Conservation (phyloP, 2,113 vertebrate genomes). For the Ciconia boyciana region DNA sequence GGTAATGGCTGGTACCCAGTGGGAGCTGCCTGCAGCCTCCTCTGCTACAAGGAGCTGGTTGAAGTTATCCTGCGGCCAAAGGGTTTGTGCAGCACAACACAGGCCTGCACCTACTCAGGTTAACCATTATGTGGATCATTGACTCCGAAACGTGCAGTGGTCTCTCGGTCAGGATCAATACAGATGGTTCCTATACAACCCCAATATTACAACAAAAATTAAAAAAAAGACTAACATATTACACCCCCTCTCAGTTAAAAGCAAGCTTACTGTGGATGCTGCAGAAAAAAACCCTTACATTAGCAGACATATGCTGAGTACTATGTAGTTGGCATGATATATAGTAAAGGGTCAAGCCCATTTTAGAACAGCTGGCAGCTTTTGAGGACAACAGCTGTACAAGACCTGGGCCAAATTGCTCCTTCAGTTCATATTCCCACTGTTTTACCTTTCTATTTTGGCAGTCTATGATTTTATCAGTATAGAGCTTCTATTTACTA, state of each 20-base stretch:
- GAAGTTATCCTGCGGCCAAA: fast-evolving
- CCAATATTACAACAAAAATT: neutral
- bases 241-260: neutral
- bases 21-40: fast-evolving
- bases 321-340: neutral
- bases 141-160: fast-evolving
- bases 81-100: fast-evolving
- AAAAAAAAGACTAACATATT: neutral
- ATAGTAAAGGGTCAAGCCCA: neutral
- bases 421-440: neutral
- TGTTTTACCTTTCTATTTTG: neutral
- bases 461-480: neutral
- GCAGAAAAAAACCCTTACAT: neutral
- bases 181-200: neutral
- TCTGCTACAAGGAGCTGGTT: neutral
- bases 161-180: neutral
- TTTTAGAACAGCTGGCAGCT: neutral
- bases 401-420: neutral
- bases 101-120: fast-evolving
- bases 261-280: neutral
- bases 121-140: fast-evolving
- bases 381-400: neutral
- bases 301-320: neutral
- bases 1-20: neutral
- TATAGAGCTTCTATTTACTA: neutral